Conservation (phyloP, 2,797 vertebrate genomes). For the Okamejei kenojei region DNA sequence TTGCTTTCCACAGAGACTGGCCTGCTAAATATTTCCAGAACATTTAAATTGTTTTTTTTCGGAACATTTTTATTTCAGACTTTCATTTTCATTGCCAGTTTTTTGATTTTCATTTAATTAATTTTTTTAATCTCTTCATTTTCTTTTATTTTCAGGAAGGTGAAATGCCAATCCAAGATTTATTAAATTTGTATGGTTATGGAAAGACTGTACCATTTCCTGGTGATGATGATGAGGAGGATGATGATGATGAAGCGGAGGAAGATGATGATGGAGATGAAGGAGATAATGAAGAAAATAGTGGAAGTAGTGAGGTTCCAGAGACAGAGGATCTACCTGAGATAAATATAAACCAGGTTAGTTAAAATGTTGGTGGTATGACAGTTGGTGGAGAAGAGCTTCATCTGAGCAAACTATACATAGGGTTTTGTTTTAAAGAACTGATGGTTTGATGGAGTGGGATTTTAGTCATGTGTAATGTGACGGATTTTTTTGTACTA, state of each 20-base stretch:
- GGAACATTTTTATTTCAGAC: too few relatives aligned
- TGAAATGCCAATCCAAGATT: conserved; percentile 93
- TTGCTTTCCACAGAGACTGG: too few relatives aligned
- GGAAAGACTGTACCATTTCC: conserved; percentile 75
- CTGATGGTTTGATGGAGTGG: background rate
- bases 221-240: conserved; percentile 73
- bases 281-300: conserved; percentile 77
- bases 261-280: conserved; percentile 85
- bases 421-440: background rate
- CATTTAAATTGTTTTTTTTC: too few relatives aligned
- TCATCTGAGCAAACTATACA: background rate
- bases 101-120: too few relatives aligned
- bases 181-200: conserved; percentile 90
- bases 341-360: conserved; percentile 16
- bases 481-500: background rate
- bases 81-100: too few relatives aligned
- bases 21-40: too few relatives aligned
- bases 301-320: conserved; percentile 72
- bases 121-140: background rate
- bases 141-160: conserved; percentile 67
- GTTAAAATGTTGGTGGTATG: background rate
- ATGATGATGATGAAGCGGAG: conserved; percentile 73
- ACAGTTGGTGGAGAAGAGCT: too few relatives aligned
- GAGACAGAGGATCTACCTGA: conserved; percentile 7
- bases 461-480: background rate